phyloP scores from a whole-genome alignment of 2,797 vertebrate genomes.

The Sitta carolinensis region DNA sequence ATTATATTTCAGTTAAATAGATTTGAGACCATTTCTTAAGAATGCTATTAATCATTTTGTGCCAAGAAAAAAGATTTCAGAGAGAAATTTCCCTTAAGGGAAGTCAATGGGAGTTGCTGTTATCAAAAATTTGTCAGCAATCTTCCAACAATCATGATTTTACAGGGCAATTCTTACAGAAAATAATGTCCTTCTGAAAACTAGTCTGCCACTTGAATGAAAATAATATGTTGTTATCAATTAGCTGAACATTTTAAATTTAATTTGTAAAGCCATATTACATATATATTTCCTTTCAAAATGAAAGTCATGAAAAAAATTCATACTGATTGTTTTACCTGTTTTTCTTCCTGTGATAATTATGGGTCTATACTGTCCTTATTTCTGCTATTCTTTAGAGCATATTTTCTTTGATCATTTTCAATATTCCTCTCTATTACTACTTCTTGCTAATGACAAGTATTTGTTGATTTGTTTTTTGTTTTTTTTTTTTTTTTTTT shows the following conservation, averaged over 20 bases:
- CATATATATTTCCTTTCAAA: neutral
- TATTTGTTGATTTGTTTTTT: accelerated
- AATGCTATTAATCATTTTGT: slow-evolving; percentile 47
- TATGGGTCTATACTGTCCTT: neutral
- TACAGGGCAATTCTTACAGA: neutral
- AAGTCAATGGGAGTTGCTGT: slow-evolving; percentile 22
- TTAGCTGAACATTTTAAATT: neutral
- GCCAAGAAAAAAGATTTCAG: slow-evolving; percentile 32
- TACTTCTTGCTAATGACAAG: neutral
- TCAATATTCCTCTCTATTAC: neutral
- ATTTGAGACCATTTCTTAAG: slow-evolving; percentile 44
- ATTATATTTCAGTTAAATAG: slow-evolving; percentile 47
- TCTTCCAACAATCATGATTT: slow-evolving; percentile 7
- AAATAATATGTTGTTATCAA: neutral
- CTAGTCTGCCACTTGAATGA: neutral
- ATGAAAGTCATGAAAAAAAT: neutral
- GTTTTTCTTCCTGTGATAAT: neutral
- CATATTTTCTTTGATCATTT: neutral
- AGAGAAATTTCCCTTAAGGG: slow-evolving; percentile 48
- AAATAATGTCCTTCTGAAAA: neutral
- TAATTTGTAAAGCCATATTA: neutral
- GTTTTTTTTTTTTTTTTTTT: neutral
- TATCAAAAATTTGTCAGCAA: slow-evolving; percentile 43
- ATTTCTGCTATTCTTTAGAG: neutral
- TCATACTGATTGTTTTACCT: neutral